A percentile compares a stretch with the other conserved stretches of the same genome.
Conservation (phyloP, 2,113 vertebrate genomes). For the Columba livia region DNA sequence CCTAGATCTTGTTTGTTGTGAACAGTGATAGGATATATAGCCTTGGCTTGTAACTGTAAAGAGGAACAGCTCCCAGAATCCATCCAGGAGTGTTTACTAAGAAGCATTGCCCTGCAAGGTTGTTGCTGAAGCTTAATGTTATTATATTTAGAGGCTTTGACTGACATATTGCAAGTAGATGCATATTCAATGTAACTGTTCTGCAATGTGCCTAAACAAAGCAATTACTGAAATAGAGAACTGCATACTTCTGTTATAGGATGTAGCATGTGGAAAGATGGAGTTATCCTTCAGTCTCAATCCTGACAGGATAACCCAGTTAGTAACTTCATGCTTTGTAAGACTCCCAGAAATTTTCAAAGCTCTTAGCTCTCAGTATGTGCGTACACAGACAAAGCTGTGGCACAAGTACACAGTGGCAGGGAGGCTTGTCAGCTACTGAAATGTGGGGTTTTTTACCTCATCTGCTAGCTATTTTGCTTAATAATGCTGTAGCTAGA, state of each 20-base stretch:
- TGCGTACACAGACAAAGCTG: rapidly evolving
- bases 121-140: background rate
- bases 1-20: background rate
- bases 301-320: background rate
- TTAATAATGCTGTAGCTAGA: background rate
- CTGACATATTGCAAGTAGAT: background rate
- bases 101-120: background rate
- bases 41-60: background rate
- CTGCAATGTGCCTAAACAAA: rapidly evolving
- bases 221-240: background rate
- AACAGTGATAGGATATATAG: background rate
- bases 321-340: background rate
- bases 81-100: background rate
- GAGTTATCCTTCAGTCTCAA: background rate
- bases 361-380: background rate
- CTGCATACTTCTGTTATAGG: background rate
- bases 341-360: background rate
- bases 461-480: background rate
- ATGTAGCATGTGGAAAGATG: rapidly evolving
- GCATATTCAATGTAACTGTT: background rate
- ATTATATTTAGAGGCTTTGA: background rate
- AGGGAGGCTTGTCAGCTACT: background rate
- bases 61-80: background rate
- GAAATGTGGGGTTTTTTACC: background rate
- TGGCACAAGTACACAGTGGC: background rate